Conservation (phyloP, 2,888 invertebrate species). For the Amphipyra berbera region DNA sequence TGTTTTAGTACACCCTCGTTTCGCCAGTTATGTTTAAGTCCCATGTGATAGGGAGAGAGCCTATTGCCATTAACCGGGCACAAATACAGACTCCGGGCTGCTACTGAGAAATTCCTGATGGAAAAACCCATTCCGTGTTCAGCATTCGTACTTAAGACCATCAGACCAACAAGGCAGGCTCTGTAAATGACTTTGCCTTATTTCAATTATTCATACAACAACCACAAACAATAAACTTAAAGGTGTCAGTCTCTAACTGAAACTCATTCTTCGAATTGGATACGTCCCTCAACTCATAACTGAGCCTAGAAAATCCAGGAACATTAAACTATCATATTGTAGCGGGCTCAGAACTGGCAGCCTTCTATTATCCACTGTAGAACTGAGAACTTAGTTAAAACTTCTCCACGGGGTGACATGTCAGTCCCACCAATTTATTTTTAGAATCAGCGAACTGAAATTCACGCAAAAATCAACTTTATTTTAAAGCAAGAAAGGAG, state of each 20-base stretch:
- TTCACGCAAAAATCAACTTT: conserved; percentile 14
- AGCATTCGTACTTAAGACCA: too few species aligned
- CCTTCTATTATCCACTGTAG: conserved; percentile 47
- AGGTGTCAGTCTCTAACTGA: conserved; percentile 16
- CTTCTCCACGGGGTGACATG: conserved; percentile 50
- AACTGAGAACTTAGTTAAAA: conserved; percentile 55
- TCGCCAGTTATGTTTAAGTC: too few species aligned
- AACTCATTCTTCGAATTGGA: conserved; percentile 20
- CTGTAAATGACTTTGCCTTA: too few species aligned
- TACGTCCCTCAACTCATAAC: conserved; percentile 18
- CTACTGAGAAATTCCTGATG: too few species aligned
- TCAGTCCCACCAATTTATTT: conserved; percentile 26
- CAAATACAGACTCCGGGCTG: too few species aligned
- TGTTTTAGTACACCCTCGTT: too few species aligned
- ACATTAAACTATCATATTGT: conserved; percentile 55
- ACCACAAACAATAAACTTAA: conserved; percentile 12
- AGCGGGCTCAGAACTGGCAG: conserved; percentile 28
- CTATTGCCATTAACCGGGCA: too few species aligned
- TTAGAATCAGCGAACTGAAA: background rate
- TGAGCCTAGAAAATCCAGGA: conserved; percentile 38
- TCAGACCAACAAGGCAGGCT: too few species aligned
- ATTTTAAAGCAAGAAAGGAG: background rate
- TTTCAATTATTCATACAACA: too few species aligned
- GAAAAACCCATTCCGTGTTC: too few species aligned
- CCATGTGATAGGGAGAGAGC: too few species aligned